Evolutionary conservation across 2,888 invertebrate genomes (phyloP).

Genomic region (Belgica antarctica): DNA sequence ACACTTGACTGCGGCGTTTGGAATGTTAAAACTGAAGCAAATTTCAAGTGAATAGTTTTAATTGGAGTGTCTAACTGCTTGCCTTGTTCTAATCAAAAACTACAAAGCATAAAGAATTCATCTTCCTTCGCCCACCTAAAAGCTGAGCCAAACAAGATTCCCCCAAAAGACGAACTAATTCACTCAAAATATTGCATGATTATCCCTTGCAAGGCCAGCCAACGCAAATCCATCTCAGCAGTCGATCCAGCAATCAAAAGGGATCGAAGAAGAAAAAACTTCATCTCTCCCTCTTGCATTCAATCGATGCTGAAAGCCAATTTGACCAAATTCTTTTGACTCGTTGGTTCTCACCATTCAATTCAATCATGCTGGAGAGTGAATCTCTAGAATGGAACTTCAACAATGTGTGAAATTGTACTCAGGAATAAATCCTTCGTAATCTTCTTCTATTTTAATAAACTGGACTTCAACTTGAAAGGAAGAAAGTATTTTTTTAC

Average conservation of each 20-base stretch:
- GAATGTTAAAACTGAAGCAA: not conserved
- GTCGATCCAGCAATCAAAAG: not conserved
- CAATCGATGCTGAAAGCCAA: not conserved
- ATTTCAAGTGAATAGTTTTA: too few species aligned
- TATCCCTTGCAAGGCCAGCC: too few species aligned
- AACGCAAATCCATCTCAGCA: not conserved
- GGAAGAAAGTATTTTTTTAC: conserved; percentile 25
- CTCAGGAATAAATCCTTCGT: conserved; percentile 28
- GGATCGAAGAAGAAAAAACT: not conserved
- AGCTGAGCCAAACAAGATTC: too few species aligned
- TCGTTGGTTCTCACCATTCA: conserved; percentile 28
- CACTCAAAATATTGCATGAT: too few species aligned
- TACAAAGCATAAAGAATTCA: too few species aligned
- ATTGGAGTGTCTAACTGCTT: too few species aligned
- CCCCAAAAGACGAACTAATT: too few species aligned
- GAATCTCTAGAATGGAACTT: conserved; percentile 21
- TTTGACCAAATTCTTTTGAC: conserved; percentile 8
- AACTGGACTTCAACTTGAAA: conserved; percentile 5
- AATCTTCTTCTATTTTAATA: conserved; percentile 33
- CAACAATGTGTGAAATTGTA: conserved; percentile 41
- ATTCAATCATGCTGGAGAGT: conserved; percentile 19
- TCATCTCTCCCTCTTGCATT: not conserved
- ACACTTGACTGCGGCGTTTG: too few species aligned
- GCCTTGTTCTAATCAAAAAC: too few species aligned
- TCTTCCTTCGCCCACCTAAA: too few species aligned